These are phyloP conservation scores for Lepidochrysops patricia DNA, from an alignment of 2,888 invertebrate species.

Conservation along the genomic window DNA sequence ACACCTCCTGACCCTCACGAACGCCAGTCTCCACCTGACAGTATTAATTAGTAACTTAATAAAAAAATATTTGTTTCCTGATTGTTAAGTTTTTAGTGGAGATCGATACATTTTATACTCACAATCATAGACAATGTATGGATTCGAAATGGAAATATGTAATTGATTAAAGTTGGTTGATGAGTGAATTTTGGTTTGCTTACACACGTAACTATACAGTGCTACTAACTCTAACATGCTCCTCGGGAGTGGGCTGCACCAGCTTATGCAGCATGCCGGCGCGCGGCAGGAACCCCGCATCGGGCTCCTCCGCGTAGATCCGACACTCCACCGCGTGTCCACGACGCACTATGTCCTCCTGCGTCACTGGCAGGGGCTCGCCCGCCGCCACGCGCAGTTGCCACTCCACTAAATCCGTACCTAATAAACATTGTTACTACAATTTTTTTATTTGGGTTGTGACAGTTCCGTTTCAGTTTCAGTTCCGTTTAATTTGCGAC, in stretches of 20 bases:
- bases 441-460: not conserved
- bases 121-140: no score
- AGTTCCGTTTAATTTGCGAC: no score
- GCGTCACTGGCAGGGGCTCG: conserved; percentile 84
- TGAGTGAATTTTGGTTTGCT: no score
- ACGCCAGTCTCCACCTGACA: conserved; percentile 89
- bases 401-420: conserved; percentile 98
- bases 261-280: conserved; percentile 89
- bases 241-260: conserved; percentile 77
- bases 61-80: no score
- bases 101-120: no score
- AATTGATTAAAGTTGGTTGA: no score
- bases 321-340: conserved; percentile 98
- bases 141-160: no score
- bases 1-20: conserved; percentile 93
- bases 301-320: conserved; percentile 94
- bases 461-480: no score
- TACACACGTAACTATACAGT: no score
- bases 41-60: not conserved
- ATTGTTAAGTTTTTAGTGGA: no score
- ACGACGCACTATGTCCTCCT: conserved; percentile 82
- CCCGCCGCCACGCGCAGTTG: conserved; percentile 93
- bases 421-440: conserved; percentile 34
- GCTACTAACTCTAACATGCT: conserved; percentile 76
- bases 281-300: conserved; percentile 92